Percentiles rank a stretch among this genome's conserved stretches.
Conservation (phyloP, 1,140 invertebrate species). For the silkworm (Bombyx mori) region DNA sequence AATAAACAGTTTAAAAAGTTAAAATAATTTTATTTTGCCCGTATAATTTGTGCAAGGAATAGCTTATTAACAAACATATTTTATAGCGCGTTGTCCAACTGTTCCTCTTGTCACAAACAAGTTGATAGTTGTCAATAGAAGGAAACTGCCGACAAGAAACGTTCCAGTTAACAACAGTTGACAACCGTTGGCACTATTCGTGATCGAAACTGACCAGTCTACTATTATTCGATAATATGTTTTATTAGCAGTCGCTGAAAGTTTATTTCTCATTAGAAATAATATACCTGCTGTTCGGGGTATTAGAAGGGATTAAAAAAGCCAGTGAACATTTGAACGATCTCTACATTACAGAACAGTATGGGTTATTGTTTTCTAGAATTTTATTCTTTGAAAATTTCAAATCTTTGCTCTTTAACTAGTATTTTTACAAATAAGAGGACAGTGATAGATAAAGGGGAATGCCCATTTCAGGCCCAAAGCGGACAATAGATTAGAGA, state of each 20-base stretch:
- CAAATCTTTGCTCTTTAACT: too few species aligned
- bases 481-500: too few species aligned
- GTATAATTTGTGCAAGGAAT: too few species aligned
- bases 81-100: background rate
- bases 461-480: too few species aligned
- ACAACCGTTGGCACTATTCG: constrained; percentile 10
- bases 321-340: background rate
- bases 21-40: too few species aligned
- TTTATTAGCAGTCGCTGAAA: constrained; percentile 19
- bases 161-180: constrained; percentile 26
- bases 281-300: background rate
- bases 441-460: too few species aligned
- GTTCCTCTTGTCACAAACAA: constrained; percentile 18
- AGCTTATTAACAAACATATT: too few species aligned
- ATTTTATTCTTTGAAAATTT: too few species aligned
- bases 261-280: background rate
- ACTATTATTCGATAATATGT: constrained; percentile 15
- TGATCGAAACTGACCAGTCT: constrained; percentile 4
- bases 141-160: constrained; percentile 26
- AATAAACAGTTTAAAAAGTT: too few species aligned
- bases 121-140: constrained; percentile 23
- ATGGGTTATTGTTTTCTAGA: too few species aligned
- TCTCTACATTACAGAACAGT: too few species aligned
- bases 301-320: background rate
- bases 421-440: too few species aligned